A percentile compares a stretch with the other conserved stretches of the same genome.
Conservation (phyloP, 2,888 invertebrate genomes). For the Hecatera dysodea region DNA sequence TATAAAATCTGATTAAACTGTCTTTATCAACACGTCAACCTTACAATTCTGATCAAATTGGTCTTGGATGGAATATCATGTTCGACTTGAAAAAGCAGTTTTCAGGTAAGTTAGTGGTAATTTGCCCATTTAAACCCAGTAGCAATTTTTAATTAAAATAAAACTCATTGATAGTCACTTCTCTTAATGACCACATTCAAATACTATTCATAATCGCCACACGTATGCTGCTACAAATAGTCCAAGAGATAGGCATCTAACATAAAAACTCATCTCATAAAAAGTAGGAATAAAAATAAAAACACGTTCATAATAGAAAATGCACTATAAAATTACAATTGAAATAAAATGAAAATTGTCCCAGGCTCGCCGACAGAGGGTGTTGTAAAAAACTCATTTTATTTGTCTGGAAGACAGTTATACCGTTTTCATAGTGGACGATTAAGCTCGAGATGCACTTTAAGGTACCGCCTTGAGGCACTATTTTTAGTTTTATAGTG, state of each 20-base stretch:
- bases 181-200: background rate
- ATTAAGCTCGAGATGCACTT: slow-evolving; percentile 74
- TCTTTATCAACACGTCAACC: background rate
- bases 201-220: slow-evolving; percentile 6
- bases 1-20: background rate
- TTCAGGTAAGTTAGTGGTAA: background rate
- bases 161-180: background rate
- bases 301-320: slow-evolving; percentile 63
- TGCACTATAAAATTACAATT: slow-evolving; percentile 76
- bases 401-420: slow-evolving; percentile 79
- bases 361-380: slow-evolving; percentile 74
- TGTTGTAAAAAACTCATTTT: slow-evolving; percentile 82
- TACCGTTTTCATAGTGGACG: slow-evolving; percentile 75
- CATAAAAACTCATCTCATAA: slow-evolving; percentile 52
- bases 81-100: background rate
- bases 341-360: slow-evolving; percentile 76
- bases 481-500: slow-evolving; percentile 82
- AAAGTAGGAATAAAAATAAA: slow-evolving; percentile 61
- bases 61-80: background rate
- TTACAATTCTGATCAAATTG: background rate
- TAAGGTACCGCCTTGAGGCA: slow-evolving; percentile 66
- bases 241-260: slow-evolving; percentile 35
- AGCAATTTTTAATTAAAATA: background rate
- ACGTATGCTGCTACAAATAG: slow-evolving; percentile 24
- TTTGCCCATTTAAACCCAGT: background rate